Base-by-base conservation (phyloP, 2,888 invertebrate genomes). In the Acronicta aceris region DNA sequence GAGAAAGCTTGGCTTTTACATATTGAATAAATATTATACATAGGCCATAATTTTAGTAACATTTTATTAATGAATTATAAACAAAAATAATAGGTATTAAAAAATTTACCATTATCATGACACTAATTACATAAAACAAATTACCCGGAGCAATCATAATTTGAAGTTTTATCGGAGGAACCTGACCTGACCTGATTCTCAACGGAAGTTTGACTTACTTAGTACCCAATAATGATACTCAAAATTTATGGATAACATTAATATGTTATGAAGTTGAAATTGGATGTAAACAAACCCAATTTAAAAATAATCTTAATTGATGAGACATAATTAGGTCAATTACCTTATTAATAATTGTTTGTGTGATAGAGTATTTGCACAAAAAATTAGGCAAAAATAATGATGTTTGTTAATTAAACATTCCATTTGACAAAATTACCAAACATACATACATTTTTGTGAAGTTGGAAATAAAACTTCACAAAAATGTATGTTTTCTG, bases 181-280 rank as follows among this genome's bases (percentile, higher is more conserved):
- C 50, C 40, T 56, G 61, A 63, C 74, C 59, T 68, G 69, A 65
- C 59, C 69, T 54, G 30, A 45, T 60, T 76, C 61, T 54, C 21
- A 45, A 51, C 1, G 15, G n/a, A 53, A 55, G 52, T 54, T 45
- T 25, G 54, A 52, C 13, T 55, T 57, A 36, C n/a, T 50, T 54
- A 15, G n/a, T 42, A 46, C 17, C 17, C 42, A 46, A 41, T 54
- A n/a, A 46, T 33, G 12, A 21, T 30, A 42, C 7, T 53, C 12
- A 17, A 3, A 53, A 36, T 47, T 38, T 30, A 64, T 69, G 12
- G 46, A 62, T 53, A 47, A 54, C 30, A 15, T 36, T 33, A 36
- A 33, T 38, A 40, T 40, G n/a, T 4, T 15, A 15, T 0, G 40
- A 9, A 33, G 21, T 36, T 41, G 16, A 54, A 51, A 38, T 63